These are phyloP conservation scores for Thamnophis sirtalis DNA, from an alignment of 2,113 vertebrate species.

Conservation along the genomic window DNA sequence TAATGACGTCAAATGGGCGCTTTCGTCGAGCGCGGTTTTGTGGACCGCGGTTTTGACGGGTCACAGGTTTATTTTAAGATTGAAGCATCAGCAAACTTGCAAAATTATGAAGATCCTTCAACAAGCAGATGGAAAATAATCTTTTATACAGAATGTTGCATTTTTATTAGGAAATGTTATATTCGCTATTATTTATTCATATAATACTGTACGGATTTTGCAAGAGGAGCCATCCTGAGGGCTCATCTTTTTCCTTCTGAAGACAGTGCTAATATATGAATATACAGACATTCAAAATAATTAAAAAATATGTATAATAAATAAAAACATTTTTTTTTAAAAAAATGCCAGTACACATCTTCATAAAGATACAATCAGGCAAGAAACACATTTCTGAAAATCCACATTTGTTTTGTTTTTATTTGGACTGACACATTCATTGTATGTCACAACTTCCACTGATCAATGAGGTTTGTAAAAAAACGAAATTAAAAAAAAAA, in stretches of 20 bases:
- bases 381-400: conserved; percentile 34
- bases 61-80: background rate
- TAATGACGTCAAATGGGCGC: too few relatives aligned
- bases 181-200: background rate
- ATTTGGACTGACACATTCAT: conserved; percentile 64
- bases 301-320: background rate
- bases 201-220: background rate
- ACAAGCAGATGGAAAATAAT: background rate
- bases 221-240: background rate
- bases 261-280: background rate
- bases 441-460: conserved; percentile 61
- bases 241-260: background rate
- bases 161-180: background rate
- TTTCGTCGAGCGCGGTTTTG: too few relatives aligned
- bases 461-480: conserved; percentile 47
- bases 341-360: background rate
- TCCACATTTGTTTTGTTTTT: conserved; percentile 51
- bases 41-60: too few relatives aligned
- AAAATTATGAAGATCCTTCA: background rate
- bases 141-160: background rate
- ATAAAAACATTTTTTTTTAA: background rate
- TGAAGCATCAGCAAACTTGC: background rate
- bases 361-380: fast-evolving
- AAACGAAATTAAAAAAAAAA: conserved; percentile 21
- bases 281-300: background rate